A percentile compares a stretch with the other conserved stretches of the same genome.
Evolutionary conservation across 2,888 invertebrate genomes (phyloP).

Genomic region (Ecdyonurus torrentis): DNA sequence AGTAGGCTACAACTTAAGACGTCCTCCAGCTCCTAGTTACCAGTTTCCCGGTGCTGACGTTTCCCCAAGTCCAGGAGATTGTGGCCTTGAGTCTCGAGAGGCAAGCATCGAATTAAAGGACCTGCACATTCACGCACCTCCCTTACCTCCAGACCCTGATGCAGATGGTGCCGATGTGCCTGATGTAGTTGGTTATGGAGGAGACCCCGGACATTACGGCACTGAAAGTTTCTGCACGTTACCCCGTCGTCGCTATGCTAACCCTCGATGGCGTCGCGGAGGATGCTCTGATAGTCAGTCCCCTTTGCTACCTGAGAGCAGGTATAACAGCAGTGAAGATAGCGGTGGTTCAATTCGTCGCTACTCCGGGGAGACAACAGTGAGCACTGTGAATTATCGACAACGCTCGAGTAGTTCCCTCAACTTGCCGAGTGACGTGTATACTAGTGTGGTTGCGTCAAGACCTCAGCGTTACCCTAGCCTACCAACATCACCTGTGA

Average conservation of each 20-base stretch:
- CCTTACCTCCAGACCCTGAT: background rate
- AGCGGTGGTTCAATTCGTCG: constrained; percentile 31
- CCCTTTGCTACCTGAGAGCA: constrained; percentile 48
- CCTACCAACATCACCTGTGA: constrained; percentile 47
- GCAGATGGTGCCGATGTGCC: background rate
- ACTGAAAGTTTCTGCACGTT: constrained; percentile 40
- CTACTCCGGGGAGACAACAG: constrained; percentile 28
- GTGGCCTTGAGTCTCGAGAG: background rate
- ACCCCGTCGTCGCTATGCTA: constrained; percentile 25
- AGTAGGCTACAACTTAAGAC: too few relatives aligned
- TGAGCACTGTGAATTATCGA: background rate
- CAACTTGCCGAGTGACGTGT: constrained; percentile 29
- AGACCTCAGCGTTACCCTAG: constrained; percentile 27
- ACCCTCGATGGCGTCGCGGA: constrained; percentile 14
- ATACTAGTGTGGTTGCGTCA: constrained; percentile 2
- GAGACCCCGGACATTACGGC: background rate
- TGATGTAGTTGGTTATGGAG: background rate
- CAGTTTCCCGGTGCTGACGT: background rate
- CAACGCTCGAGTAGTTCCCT: constrained; percentile 48
- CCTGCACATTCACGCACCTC: constrained; percentile 2
- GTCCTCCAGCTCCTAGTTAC: background rate
- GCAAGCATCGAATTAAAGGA: background rate
- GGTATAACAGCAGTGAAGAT: constrained; percentile 46
- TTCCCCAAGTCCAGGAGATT: background rate
- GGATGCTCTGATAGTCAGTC: constrained; percentile 47